Conservation (phyloP, 2,888 invertebrate genomes). For the Drosophila rubida region DNA sequence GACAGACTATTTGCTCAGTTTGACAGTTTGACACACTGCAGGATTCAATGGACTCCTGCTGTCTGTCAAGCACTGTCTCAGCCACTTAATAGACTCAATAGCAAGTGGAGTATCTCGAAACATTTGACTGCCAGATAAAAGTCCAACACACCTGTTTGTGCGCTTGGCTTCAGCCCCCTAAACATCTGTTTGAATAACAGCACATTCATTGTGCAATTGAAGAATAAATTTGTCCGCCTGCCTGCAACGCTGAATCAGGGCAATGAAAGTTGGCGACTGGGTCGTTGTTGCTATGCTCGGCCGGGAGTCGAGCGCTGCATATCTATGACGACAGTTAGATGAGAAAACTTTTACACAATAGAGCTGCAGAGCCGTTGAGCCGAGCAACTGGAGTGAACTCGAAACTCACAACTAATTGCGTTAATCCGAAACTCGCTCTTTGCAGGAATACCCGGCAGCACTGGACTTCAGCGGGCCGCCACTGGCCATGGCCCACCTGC, state of each 20-base stretch:
- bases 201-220: too few relatives aligned
- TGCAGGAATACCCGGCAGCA: conserved; percentile 84
- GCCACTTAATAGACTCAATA: too few relatives aligned
- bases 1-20: too few relatives aligned
- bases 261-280: conserved; percentile 4
- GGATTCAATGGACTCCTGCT: too few relatives aligned
- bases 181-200: too few relatives aligned
- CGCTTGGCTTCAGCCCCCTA: too few relatives aligned
- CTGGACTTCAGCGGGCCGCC: conserved; percentile 83
- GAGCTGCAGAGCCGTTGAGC: conserved; percentile 26
- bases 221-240: too few relatives aligned
- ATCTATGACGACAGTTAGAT: conserved; percentile 74
- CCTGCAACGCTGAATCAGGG: neutral
- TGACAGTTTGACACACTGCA: too few relatives aligned
- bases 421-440: conserved; percentile 17
- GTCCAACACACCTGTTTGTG: too few relatives aligned
- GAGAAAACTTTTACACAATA: conserved; percentile 82
- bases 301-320: conserved; percentile 29
- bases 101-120: too few relatives aligned
- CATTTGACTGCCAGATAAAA: too few relatives aligned
- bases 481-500: conserved; percentile 82
- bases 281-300: neutral
- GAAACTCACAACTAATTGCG: conserved; percentile 1
- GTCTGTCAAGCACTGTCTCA: too few relatives aligned
- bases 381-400: conserved; percentile 25